These are phyloP conservation scores for Rhinogobius similis DNA, from an alignment of 2,113 vertebrate genomes.

Conservation along the genomic window DNA sequence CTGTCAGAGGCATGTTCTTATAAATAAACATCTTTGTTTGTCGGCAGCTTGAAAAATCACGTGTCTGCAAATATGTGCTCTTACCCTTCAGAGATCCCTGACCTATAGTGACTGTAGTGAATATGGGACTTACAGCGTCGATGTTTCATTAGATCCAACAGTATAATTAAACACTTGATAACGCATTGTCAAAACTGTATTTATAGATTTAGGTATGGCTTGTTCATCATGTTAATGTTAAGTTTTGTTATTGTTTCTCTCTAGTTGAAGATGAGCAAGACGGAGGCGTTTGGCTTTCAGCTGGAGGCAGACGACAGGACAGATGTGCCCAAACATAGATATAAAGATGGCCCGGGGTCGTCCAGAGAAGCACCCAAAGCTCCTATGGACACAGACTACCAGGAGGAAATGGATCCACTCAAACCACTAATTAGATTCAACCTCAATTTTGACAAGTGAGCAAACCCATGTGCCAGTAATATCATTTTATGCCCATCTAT, in stretches of 20 bases:
- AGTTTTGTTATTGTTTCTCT: neutral
- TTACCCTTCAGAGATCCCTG: conserved; percentile 4
- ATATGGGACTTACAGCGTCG: neutral
- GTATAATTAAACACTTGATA: neutral
- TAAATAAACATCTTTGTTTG: conserved; percentile 68
- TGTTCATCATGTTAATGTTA: neutral
- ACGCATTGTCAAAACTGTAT: neutral
- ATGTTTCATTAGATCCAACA: neutral
- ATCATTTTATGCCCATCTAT: neutral
- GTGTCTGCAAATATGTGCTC: conserved; percentile 53
- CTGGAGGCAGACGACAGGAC: conserved; percentile 75
- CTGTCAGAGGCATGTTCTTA: conserved; percentile 34
- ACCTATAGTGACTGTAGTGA: conserved; percentile 15
- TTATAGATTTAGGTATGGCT: neutral
- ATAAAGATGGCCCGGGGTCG: conserved; percentile 62
- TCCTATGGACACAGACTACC: conserved; percentile 86
- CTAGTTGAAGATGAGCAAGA: conserved; percentile 79
- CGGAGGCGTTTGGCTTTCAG: conserved; percentile 61
- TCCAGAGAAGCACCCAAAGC: conserved; percentile 68
- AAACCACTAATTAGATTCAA: conserved; percentile 79
- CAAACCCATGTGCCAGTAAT: conserved; percentile 27
- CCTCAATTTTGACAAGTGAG: conserved; percentile 76
- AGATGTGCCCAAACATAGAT: conserved; percentile 34
- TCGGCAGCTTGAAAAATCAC: conserved; percentile 56
- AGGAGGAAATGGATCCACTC: conserved; percentile 74